Conservation (phyloP, 2,113 vertebrate genomes). For the Erinaceus europaeus region DNA sequence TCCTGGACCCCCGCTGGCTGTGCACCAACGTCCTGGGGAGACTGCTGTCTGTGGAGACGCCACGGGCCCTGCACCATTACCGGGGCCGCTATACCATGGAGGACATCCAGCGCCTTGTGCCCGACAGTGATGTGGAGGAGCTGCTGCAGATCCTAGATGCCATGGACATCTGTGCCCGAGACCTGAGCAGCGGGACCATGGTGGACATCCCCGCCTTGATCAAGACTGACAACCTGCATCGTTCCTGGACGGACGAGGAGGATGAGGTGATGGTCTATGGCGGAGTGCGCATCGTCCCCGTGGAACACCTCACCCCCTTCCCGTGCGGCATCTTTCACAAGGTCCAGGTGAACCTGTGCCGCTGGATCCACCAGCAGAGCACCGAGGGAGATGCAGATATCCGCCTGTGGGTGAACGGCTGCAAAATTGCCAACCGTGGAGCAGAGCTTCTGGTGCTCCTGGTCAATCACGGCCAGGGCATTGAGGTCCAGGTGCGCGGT, state of each 20-base stretch:
- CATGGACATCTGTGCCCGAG: conserved; percentile 97
- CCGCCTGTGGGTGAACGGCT: conserved; percentile 94
- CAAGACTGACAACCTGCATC: conserved; percentile 93
- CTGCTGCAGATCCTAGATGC: conserved; percentile 96
- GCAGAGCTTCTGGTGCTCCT: conserved; percentile 93
- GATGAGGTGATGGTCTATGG: conserved; percentile 93
- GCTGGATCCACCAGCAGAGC: conserved; percentile 96
- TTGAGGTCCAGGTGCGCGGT: conserved; percentile 95
- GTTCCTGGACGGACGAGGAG: conserved; percentile 95
- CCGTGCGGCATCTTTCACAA: conserved; percentile 98
- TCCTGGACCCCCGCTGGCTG: conserved; percentile 97
- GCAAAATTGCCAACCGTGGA: conserved; percentile 89
- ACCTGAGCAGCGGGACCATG: conserved; percentile 92
- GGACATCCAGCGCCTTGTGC: conserved; percentile 93
- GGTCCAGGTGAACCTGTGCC: conserved; percentile 96
- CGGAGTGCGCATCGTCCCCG: conserved; percentile 93
- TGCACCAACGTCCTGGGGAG: conserved; percentile 91
- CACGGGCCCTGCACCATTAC: conserved; percentile 97
- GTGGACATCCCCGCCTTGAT: conserved; percentile 97
- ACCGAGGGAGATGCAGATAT: conserved; percentile 90
- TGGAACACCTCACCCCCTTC: conserved; percentile 95
- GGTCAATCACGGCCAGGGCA: conserved; percentile 97
- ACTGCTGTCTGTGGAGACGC: conserved; percentile 93
- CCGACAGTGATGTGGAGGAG: conserved; percentile 95
- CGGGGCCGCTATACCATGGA: conserved; percentile 96